Conservation (phyloP, 2,888 invertebrate species). For the Drosophila nr. perissopoda region DNA sequence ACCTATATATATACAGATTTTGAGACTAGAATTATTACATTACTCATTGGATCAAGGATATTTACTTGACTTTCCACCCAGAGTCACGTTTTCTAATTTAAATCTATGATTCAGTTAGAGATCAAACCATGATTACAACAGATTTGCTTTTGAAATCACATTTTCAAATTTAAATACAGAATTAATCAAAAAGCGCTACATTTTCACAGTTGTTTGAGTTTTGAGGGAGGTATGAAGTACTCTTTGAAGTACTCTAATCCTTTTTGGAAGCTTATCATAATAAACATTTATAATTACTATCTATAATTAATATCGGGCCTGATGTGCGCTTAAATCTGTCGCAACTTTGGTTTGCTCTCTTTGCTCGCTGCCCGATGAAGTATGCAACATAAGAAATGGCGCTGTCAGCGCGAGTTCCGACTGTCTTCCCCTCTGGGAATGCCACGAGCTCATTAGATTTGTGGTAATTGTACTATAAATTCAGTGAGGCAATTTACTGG, state of each 20-base stretch:
- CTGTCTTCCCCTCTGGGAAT: not conserved
- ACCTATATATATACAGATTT: not conserved
- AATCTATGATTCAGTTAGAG: not conserved
- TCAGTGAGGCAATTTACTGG: slow-evolving; percentile 73
- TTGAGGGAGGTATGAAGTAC: not conserved
- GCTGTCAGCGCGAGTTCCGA: slow-evolving; percentile 4
- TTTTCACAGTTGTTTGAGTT: not conserved
- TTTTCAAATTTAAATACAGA: not conserved
- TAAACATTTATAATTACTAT: not conserved
- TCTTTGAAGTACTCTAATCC: too few species aligned
- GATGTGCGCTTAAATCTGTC: not conserved
- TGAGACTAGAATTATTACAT: not conserved
- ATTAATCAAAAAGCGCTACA: not conserved
- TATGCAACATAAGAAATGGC: slow-evolving; percentile 44
- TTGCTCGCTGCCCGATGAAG: slow-evolving; percentile 19
- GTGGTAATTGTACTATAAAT: slow-evolving; percentile 76
- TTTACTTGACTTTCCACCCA: not conserved
- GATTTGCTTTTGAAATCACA: not conserved
- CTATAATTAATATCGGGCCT: not conserved
- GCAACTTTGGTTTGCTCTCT: not conserved
- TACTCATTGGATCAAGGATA: not conserved
- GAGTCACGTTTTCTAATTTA: not conserved
- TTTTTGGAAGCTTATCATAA: not conserved
- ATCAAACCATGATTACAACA: not conserved
- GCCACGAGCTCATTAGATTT: slow-evolving; percentile 67